phyloP scores from a whole-genome alignment of 2,113 vertebrate species.

The Sclerurus mexicanus region DNA sequence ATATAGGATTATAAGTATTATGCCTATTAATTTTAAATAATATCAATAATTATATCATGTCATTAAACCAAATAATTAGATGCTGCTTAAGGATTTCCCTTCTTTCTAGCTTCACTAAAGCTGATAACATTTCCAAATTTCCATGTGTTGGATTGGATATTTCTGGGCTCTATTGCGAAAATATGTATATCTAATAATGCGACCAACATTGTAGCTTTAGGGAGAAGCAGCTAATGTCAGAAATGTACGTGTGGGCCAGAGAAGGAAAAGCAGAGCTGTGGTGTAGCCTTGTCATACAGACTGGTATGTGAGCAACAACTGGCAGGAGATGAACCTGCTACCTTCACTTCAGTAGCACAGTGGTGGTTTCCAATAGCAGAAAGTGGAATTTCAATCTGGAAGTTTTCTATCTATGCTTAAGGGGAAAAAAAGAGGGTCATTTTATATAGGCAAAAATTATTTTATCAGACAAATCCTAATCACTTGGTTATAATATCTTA shows the following conservation, averaged over 20 bases:
- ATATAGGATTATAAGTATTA: not conserved
- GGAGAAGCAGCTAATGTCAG: not conserved
- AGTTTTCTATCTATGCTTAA: not conserved
- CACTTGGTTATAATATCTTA: not conserved
- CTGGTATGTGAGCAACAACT: not conserved
- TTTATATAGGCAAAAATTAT: not conserved
- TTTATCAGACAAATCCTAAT: not conserved
- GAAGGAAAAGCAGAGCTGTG: not conserved
- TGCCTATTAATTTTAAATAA: not conserved
- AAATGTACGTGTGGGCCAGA: not conserved
- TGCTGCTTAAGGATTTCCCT: not conserved
- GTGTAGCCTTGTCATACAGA: not conserved
- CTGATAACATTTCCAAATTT: not conserved
- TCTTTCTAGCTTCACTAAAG: not conserved
- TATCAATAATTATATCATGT: not conserved
- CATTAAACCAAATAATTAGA: not conserved
- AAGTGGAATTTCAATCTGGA: not conserved
- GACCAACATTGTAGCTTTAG: not conserved
- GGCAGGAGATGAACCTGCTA: not conserved
- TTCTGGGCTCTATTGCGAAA: not conserved
- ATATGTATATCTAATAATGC: not conserved
- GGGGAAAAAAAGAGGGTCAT: not conserved
- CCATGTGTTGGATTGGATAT: not conserved
- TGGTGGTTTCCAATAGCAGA: not conserved
- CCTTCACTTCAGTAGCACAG: not conserved